A percentile compares a stretch with the other conserved stretches of the same genome.
These are phyloP conservation scores for Propithecus perrieri DNA, from an alignment of 2,797 vertebrate genomes.

Conservation along the genomic window DNA sequence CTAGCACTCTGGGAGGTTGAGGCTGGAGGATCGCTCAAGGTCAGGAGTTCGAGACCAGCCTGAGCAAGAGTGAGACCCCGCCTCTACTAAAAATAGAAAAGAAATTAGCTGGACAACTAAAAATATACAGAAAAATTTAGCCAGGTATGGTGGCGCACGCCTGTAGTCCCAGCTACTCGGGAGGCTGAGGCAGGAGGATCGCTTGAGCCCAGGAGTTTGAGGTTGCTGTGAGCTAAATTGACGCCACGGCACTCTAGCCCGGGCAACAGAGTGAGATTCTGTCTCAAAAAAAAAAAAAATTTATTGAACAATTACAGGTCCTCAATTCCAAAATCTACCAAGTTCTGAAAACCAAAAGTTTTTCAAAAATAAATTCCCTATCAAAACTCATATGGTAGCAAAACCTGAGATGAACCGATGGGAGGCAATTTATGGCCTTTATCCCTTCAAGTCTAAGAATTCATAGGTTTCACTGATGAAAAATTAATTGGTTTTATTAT, in stretches of 20 bases:
- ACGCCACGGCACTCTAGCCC: too few species aligned
- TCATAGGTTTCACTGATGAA: background rate
- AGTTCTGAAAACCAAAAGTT: background rate
- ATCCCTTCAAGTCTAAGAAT: background rate
- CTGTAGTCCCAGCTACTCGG: too few species aligned
- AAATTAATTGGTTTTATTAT: background rate
- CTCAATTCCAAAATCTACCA: background rate
- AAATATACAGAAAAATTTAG: too few species aligned
- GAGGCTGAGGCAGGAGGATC: too few species aligned
- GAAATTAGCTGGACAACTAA: too few species aligned
- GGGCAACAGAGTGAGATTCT: too few species aligned
- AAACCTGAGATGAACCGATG: background rate
- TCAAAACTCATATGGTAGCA: background rate
- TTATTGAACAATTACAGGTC: background rate
- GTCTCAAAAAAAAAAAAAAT: background rate
- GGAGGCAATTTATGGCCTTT: conserved; percentile 1
- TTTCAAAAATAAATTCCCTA: background rate
- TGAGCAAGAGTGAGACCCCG: too few species aligned
- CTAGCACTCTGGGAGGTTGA: too few species aligned
- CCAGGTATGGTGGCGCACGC: fast-evolving
- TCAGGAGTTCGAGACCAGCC: background rate
- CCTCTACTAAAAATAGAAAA: too few species aligned
- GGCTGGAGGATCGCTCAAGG: too few species aligned
- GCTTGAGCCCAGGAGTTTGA: too few species aligned
- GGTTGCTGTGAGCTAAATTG: too few species aligned